phyloP scores from a whole-genome alignment of 1,140 invertebrate species.

The Phthorimaea operculella region DNA sequence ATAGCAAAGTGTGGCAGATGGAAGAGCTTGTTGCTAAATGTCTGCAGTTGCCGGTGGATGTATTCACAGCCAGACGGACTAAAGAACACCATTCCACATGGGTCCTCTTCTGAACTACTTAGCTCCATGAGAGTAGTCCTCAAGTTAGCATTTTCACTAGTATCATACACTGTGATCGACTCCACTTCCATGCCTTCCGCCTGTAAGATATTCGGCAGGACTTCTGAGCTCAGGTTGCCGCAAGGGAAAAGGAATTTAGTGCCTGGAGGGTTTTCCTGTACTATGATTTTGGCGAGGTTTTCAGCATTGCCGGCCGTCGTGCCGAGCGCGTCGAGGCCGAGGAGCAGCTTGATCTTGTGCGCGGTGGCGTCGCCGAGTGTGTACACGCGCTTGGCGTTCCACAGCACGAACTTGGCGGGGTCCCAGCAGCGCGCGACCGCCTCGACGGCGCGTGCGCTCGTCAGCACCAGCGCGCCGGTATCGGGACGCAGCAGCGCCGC shows the following conservation, averaged over 20 bases:
- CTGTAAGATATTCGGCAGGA: constrained; percentile 52
- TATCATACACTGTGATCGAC: constrained; percentile 67
- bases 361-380: constrained; percentile 66
- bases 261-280: constrained; percentile 44
- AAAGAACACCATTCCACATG: constrained; percentile 67
- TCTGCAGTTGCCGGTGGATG: constrained; percentile 50
- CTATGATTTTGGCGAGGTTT: constrained; percentile 60
- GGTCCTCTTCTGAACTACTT: constrained; percentile 34
- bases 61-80: constrained; percentile 68
- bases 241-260: constrained; percentile 65
- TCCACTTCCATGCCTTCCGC: constrained; percentile 56
- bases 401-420: constrained; percentile 53
- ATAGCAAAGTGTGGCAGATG: constrained; percentile 55
- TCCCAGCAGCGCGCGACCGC: constrained; percentile 58
- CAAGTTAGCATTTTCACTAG: constrained; percentile 62
- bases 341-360: constrained; percentile 49
- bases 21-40: constrained; percentile 45
- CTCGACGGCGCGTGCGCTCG: constrained; percentile 66
- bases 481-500: constrained; percentile 11
- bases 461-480: constrained; percentile 69
- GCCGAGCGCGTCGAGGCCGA: constrained; percentile 64
- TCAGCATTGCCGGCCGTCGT: constrained; percentile 64
- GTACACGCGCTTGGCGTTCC: constrained; percentile 65
- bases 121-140: constrained; percentile 51
- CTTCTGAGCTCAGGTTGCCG: constrained; percentile 66